These are phyloP conservation scores for Saccostrea glomerata DNA, from an alignment of 1,140 invertebrate species.

Conservation along the genomic window DNA sequence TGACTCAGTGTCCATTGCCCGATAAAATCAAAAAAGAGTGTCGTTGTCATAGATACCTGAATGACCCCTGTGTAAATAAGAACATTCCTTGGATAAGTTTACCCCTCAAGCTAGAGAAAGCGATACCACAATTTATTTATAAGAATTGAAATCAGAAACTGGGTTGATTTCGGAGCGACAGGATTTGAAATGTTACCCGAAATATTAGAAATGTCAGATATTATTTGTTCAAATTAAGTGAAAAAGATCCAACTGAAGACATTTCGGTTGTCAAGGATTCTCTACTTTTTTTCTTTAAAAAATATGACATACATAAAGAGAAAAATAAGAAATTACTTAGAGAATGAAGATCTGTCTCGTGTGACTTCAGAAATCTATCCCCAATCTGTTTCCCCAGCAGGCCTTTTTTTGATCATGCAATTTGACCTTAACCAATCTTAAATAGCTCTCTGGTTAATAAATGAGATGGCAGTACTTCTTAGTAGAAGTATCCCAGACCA, in stretches of 20 bases:
- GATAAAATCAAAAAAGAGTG: conserved; percentile 4
- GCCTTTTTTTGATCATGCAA: not conserved
- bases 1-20: conserved; percentile 11
- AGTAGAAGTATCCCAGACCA: conserved; percentile 22
- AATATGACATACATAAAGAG: not conserved
- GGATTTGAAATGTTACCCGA: conserved; percentile 16
- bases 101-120: not conserved
- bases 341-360: not conserved
- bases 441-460: conserved; percentile 23
- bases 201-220: conserved; percentile 12
- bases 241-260: not conserved
- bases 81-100: not conserved
- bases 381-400: not conserved
- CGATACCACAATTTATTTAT: not conserved
- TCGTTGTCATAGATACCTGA: conserved; percentile 7
- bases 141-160: not conserved
- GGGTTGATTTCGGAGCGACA: not conserved
- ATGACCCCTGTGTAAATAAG: not conserved
- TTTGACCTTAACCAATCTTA: not conserved
- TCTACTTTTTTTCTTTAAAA: no score
- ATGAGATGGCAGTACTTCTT: not conserved
- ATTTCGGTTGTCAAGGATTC: not conserved
- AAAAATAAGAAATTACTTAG: not conserved
- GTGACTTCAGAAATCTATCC: not conserved
- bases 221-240: not conserved